These are phyloP conservation scores for Mus musculus DNA, from an alignment of 2,113 vertebrate genomes.

Conservation along the genomic window GRCm39 chr2:116502501-116503000, in stretches of 20 bases:
- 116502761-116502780: constrained; percentile 90
- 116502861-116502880: constrained; percentile 98
- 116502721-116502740: constrained; percentile 88
- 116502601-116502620: constrained; percentile 66
- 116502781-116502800: constrained; percentile 95
- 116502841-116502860: constrained; percentile 91
- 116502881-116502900: constrained; percentile 96
- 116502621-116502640: constrained; percentile 77
- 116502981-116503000: constrained; percentile 93
- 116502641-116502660: constrained; percentile 83
- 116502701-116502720: constrained; percentile 86
- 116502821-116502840: constrained; percentile 97
- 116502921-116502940: constrained; percentile 95
- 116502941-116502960: constrained; percentile 95
- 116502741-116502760: constrained; percentile 89
- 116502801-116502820: constrained; percentile 95
- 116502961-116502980: constrained; percentile 91
- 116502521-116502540: not conserved
- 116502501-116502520: not conserved
- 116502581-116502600: constrained; percentile 45
- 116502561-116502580: constrained; percentile 59
- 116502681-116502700: constrained; percentile 84
- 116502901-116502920: constrained; percentile 93
- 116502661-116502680: constrained; percentile 80
- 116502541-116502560: constrained; percentile 54